Evolutionary conservation across 1,140 invertebrate genomes (phyloP).

Genomic region (Lepidotrigona ventralis): DNA sequence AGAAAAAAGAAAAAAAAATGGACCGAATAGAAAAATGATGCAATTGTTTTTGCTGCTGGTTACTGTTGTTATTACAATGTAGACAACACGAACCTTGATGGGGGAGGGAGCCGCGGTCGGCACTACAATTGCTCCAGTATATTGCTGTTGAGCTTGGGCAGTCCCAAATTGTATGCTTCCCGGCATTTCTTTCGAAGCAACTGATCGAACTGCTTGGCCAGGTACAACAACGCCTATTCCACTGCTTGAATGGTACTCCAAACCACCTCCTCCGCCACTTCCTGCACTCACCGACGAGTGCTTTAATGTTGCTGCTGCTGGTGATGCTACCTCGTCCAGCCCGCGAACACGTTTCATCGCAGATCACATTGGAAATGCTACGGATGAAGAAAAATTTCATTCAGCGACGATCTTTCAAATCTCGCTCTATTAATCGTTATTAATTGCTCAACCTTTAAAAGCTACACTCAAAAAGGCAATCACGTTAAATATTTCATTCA

Average conservation of each 20-base stretch:
- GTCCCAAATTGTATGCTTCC: conserved; percentile 78
- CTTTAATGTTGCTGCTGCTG: conserved; percentile 79
- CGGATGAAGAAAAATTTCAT: conserved; percentile 35
- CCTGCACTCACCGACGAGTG: conserved; percentile 74
- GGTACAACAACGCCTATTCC: conserved; percentile 76
- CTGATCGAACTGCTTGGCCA: conserved; percentile 76
- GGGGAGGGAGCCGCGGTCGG: conserved; percentile 76
- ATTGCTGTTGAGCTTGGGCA: conserved; percentile 77
- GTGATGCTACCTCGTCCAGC: conserved; percentile 82
- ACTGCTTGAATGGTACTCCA: conserved; percentile 74
- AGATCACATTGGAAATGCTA: conserved; percentile 83
- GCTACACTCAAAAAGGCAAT: neutral
- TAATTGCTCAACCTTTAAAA: neutral
- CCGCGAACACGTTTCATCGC: conserved; percentile 84
- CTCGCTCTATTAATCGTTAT: neutral
- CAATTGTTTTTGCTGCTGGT: neutral
- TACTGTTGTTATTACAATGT: conserved; percentile 1
- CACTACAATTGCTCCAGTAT: conserved; percentile 77
- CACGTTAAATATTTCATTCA: no score
- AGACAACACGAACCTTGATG: conserved; percentile 70
- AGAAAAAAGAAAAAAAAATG: neutral
- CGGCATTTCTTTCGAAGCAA: conserved; percentile 78
- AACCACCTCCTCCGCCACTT: conserved; percentile 71
- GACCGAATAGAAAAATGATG: neutral
- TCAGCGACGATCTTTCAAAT: neutral